Evolutionary conservation across 2,888 invertebrate species (phyloP).

Genomic region (Pterostichus madidus): DNA sequence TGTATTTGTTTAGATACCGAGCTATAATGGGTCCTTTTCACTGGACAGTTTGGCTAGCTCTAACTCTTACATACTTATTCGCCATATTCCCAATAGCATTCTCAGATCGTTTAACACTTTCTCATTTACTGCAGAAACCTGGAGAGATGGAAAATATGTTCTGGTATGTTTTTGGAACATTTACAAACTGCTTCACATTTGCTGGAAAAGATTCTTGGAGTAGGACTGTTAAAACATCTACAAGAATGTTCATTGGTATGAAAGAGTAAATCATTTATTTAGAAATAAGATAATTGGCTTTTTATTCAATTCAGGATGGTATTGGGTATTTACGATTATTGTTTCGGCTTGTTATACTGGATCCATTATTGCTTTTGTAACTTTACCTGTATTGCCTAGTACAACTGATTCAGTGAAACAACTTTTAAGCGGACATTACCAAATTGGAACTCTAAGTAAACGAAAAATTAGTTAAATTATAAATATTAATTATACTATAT

Average conservation of each 20-base stretch:
- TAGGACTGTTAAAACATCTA: conserved; percentile 84
- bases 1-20: conserved; percentile 81
- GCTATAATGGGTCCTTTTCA: conserved; percentile 92
- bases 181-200: conserved; percentile 89
- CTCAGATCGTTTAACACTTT: conserved; percentile 85
- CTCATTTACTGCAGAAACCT: conserved; percentile 83
- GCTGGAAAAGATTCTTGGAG: conserved; percentile 85
- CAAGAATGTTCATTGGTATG: conserved; percentile 85
- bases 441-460: conserved; percentile 86
- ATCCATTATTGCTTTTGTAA: conserved; percentile 91
- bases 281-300: background rate
- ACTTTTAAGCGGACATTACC: conserved; percentile 83
- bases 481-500: no score
- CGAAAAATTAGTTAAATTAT: conserved; percentile 1
- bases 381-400: conserved; percentile 86
- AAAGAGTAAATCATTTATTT: background rate
- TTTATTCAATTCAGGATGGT: conserved; percentile 80
- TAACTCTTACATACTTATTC: conserved; percentile 85
- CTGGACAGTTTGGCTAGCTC: conserved; percentile 88
- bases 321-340: conserved; percentile 93
- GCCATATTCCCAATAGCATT: conserved; percentile 88
- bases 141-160: conserved; percentile 91
- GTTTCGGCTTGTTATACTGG: conserved; percentile 91
- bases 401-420: conserved; percentile 86
- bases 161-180: conserved; percentile 92